phyloP scores from a whole-genome alignment of 2,797 vertebrate species.

The Rhadinocentrus ornatus region DNA sequence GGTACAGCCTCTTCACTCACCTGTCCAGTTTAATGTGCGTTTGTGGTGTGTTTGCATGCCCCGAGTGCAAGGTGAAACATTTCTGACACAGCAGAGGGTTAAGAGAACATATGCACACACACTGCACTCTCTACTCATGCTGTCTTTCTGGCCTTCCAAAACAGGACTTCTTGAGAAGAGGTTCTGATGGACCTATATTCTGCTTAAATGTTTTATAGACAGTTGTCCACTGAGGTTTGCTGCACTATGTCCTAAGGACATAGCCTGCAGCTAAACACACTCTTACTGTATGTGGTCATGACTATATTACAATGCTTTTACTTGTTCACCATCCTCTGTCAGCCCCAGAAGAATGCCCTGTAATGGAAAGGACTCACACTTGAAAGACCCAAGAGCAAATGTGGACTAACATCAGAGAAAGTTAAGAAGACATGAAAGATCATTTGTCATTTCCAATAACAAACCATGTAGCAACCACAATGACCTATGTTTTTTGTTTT shows the following conservation, averaged over 20 bases:
- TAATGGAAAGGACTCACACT: conserved; percentile 77
- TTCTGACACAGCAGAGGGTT: conserved; percentile 75
- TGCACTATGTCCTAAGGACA: conserved; percentile 84
- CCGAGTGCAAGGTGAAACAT: conserved; percentile 74
- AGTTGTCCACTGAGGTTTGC: conserved; percentile 84
- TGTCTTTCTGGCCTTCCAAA: conserved; percentile 54
- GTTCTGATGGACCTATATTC: conserved; percentile 80
- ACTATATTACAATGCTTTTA: conserved; percentile 67
- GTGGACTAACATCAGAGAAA: conserved; percentile 53
- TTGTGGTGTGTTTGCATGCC: conserved; percentile 46
- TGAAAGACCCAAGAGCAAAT: conserved; percentile 61
- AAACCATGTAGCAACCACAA: conserved; percentile 54
- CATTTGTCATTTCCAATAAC: conserved; percentile 79
- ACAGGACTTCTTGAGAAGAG: conserved; percentile 47
- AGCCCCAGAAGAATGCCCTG: conserved; percentile 59
- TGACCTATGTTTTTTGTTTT: conserved; percentile 64
- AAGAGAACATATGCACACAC: conserved; percentile 49
- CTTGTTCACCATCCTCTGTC: conserved; percentile 46
- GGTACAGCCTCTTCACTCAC: conserved; percentile 60
- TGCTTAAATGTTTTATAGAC: conserved; percentile 90
- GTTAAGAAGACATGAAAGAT: conserved; percentile 71
- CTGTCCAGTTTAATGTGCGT: conserved; percentile 64
- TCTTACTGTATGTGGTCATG: conserved; percentile 78
- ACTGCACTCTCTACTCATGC: conserved; percentile 24
- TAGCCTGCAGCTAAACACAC: conserved; percentile 87